A percentile compares a stretch with the other conserved stretches of the same genome.
These are phyloP conservation scores for Acleris sparsana DNA, from an alignment of 2,888 invertebrate genomes.

Conservation along the genomic window DNA sequence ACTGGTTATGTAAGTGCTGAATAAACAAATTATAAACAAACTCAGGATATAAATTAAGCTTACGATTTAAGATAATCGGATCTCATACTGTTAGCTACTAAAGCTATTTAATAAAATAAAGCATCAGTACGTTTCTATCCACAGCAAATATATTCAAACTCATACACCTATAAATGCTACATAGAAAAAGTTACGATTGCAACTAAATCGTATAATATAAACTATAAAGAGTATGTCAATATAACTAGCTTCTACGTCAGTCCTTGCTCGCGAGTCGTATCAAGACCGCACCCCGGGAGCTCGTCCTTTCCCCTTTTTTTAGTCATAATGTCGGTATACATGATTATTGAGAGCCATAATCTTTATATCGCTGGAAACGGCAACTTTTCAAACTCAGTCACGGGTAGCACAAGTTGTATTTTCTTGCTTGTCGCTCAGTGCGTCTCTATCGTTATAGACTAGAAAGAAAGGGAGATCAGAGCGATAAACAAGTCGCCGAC, in stretches of 20 bases:
- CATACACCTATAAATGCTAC: constrained; percentile 52
- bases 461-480: too few relatives aligned
- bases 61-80: too few relatives aligned
- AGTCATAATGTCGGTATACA: too few relatives aligned
- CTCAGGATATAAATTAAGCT: constrained; percentile 9
- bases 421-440: too few relatives aligned
- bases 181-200: constrained; percentile 48
- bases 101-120: constrained; percentile 28
- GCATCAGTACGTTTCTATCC: constrained; percentile 30
- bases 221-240: constrained; percentile 54
- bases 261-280: constrained; percentile 72
- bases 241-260: constrained; percentile 72
- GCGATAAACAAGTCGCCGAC: too few relatives aligned
- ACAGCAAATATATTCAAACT: constrained; percentile 41
- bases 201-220: constrained; percentile 52
- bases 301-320: too few relatives aligned
- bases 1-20: constrained; percentile 9
- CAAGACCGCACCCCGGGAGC: constrained; percentile 39
- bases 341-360: too few relatives aligned
- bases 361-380: too few relatives aligned
- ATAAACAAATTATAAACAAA: constrained; percentile 12
- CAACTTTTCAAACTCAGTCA: too few relatives aligned
- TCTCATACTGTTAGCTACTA: constrained; percentile 29
- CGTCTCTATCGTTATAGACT: too few relatives aligned
- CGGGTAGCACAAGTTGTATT: too few relatives aligned